Percentiles rank a stretch among this genome's conserved stretches.
Evolutionary conservation across 1,140 invertebrate genomes (phyloP).

Genomic region (Bombus polaris): DNA sequence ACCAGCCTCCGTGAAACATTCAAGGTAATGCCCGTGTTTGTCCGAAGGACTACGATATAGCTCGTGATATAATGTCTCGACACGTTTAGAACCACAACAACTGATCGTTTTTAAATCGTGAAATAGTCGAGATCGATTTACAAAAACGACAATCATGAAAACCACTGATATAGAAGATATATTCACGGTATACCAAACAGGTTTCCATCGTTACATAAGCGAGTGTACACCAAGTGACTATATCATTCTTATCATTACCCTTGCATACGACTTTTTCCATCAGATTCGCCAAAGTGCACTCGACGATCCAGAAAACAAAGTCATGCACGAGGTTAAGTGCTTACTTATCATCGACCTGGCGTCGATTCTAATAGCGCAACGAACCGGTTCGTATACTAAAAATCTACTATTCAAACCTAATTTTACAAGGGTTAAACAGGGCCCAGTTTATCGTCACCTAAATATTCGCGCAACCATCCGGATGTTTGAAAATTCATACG

Average conservation of each 20-base stretch:
- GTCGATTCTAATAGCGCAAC: background rate
- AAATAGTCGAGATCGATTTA: background rate
- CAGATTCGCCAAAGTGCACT: background rate
- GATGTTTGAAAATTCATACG: slow-evolving; percentile 15
- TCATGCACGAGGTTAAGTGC: background rate
- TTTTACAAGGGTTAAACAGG: background rate
- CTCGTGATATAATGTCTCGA: background rate
- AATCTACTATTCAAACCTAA: background rate
- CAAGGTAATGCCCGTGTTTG: background rate
- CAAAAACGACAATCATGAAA: slow-evolving; percentile 1
- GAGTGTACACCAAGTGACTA: slow-evolving; percentile 8
- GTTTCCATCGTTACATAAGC: slow-evolving; percentile 47
- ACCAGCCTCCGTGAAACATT: background rate
- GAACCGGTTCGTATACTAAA: background rate
- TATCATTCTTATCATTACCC: slow-evolving; percentile 43
- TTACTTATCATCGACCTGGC: background rate
- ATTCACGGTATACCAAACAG: slow-evolving; percentile 44
- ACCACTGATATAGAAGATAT: slow-evolving; percentile 30
- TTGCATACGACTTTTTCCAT: slow-evolving; percentile 5
- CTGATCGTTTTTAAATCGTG: background rate
- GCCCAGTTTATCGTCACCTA: background rate
- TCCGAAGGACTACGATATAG: background rate
- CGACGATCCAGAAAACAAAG: slow-evolving; percentile 5
- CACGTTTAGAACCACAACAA: background rate
- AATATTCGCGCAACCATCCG: background rate